Percentiles rank a stretch among this genome's conserved stretches.
Evolutionary conservation across 2,888 invertebrate genomes (phyloP).

Genomic region (Diaphora mendica): DNA sequence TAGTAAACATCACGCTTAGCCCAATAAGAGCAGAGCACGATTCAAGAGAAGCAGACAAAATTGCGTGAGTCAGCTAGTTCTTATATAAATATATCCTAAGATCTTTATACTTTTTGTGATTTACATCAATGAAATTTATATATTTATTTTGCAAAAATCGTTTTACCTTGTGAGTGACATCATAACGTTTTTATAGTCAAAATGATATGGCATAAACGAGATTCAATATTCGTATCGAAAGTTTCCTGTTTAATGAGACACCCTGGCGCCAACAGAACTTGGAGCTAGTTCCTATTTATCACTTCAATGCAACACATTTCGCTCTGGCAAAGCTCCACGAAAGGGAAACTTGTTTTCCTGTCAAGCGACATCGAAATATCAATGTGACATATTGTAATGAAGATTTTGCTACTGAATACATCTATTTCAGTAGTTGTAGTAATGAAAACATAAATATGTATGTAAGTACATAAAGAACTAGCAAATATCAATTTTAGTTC

Average conservation of each 20-base stretch:
- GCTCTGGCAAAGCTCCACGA: conserved; percentile 59
- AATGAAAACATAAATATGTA: neutral
- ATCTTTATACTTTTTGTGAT: neutral
- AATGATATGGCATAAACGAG: neutral
- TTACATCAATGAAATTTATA: neutral
- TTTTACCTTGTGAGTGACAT: neutral
- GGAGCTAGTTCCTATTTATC: conserved; percentile 59
- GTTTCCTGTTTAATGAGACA: conserved; percentile 55
- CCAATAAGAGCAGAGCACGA: too few relatives aligned
- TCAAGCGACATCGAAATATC: neutral
- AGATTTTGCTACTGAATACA: neutral
- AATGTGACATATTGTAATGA: neutral
- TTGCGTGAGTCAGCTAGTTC: too few relatives aligned
- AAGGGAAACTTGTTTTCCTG: conserved; percentile 21
- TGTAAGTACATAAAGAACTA: neutral
- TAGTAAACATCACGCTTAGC: too few relatives aligned
- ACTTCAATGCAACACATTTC: conserved; percentile 55
- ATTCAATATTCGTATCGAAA: conserved; percentile 25
- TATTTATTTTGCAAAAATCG: neutral
- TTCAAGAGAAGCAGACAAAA: too few relatives aligned
- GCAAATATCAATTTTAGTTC: neutral
- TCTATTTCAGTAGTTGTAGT: neutral
- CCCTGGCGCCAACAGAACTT: conserved; percentile 63
- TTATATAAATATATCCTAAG: too few relatives aligned
- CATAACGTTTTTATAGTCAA: neutral